A percentile compares a stretch with the other conserved stretches of the same genome.
phyloP scores from a whole-genome alignment of 2,888 invertebrate genomes.

The Agrotis puta region DNA sequence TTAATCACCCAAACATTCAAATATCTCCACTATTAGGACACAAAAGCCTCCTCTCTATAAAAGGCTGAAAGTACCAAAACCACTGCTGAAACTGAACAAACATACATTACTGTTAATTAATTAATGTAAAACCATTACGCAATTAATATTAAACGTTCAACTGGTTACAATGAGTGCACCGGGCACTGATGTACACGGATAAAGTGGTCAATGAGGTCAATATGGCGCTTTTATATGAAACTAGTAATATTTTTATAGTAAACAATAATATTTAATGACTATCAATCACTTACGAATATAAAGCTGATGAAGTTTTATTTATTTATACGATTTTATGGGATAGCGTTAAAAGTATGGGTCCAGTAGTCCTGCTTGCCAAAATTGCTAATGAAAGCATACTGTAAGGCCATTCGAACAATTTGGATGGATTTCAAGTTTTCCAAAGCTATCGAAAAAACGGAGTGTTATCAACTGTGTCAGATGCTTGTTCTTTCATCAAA shows the following conservation, averaged over 20 bases:
- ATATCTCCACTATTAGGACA: background rate
- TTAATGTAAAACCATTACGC: constrained; percentile 26
- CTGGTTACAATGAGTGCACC: constrained; percentile 43
- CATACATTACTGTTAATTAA: constrained; percentile 25
- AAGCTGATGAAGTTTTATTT: background rate
- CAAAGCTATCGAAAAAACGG: too few species aligned
- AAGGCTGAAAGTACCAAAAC: background rate
- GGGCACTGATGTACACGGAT: constrained; percentile 26
- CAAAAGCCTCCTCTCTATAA: background rate
- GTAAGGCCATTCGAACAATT: background rate
- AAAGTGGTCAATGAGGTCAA: constrained; percentile 50
- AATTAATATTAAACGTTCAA: constrained; percentile 53
- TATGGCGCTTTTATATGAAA: constrained; percentile 35
- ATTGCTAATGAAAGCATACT: background rate
- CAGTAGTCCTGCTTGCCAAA: background rate
- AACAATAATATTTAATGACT: constrained; percentile 15
- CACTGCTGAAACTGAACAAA: constrained; percentile 3
- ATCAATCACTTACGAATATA: constrained; percentile 14
- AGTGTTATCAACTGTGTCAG: background rate
- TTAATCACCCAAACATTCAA: too few species aligned
- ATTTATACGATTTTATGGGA: background rate
- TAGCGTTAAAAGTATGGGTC: background rate
- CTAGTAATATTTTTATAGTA: constrained; percentile 28
- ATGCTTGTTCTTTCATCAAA: background rate
- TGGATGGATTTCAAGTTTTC: constrained; percentile 11